phyloP scores from a whole-genome alignment of 2,113 vertebrate genomes.

The Rattus norvegicus region GRCr8 NC_086026.1:64279501-64280000 shows the following conservation, averaged over 20 bases:
- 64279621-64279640: not conserved
- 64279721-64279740: not conserved
- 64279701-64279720: not conserved
- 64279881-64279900: not conserved
- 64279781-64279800: not conserved
- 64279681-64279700: not conserved
- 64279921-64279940: not conserved
- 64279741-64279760: not conserved
- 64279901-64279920: not conserved
- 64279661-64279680: not conserved
- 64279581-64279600: not conserved
- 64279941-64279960: no score
- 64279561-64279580: not conserved
- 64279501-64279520: no score
- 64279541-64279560: no score
- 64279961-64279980: not conserved
- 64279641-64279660: not conserved
- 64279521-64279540: not conserved
- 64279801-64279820: not conserved
- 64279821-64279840: not conserved
- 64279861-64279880: not conserved
- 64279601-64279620: not conserved
- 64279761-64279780: not conserved
- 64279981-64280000: not conserved
- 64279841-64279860: not conserved